phyloP scores from a whole-genome alignment of 2,113 vertebrate species.

The Falco punctatus region DNA sequence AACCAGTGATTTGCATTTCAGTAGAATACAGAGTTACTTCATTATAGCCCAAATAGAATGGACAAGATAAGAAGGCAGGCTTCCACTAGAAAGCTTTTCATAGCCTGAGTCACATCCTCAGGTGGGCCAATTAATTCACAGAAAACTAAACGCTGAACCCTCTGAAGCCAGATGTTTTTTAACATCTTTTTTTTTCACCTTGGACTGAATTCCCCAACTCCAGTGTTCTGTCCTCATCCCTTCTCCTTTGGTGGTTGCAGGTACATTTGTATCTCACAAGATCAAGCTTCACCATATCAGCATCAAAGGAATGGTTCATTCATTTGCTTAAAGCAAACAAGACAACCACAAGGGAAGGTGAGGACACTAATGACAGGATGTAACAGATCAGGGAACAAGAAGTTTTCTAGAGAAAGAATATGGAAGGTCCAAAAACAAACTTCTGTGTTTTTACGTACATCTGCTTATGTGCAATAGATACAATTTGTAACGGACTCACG shows the following conservation, averaged over 20 bases:
- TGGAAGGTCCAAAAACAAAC: background rate
- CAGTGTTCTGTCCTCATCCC: background rate
- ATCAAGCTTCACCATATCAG: background rate
- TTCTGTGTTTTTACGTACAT: background rate
- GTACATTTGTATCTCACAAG: background rate
- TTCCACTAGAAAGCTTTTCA: background rate
- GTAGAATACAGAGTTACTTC: background rate
- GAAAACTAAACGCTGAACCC: background rate
- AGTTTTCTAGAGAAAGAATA: background rate
- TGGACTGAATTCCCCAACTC: background rate
- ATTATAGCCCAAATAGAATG: background rate
- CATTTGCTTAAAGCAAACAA: background rate
- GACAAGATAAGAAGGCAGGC: background rate
- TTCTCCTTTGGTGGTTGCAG: background rate
- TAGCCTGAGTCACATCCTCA: background rate
- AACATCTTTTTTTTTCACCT: background rate
- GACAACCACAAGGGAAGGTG: background rate
- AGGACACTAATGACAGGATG: background rate
- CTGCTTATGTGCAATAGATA: background rate
- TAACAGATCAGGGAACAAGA: background rate
- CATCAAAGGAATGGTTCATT: background rate
- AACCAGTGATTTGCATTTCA: background rate
- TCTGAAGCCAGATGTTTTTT: background rate
- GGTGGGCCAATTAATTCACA: background rate
- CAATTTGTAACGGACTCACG: slow-evolving; percentile 79